Evolutionary conservation across 2,888 invertebrate genomes (phyloP), one percentile per base, ranked within the genome.

Genomic region (Stenodera caucasica): DNA sequence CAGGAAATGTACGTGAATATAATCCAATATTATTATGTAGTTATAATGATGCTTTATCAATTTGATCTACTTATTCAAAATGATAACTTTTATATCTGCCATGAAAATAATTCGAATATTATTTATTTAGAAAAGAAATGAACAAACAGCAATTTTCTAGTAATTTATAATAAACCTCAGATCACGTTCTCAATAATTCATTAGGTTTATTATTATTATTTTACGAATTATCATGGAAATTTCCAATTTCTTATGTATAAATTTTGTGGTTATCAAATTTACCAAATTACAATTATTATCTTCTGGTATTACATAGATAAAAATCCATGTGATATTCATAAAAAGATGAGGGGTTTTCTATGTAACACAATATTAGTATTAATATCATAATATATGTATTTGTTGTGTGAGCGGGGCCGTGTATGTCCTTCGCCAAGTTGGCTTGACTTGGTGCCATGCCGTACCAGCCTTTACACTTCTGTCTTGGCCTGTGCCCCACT

Each of bases 371-470:
- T 18, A 40, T 45, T 45, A 21, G 45, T 45, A 45, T 35, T 35
- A 35, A 14, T 14, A 35, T 35, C 35, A 35, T 45, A 21, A 37
- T 26, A 26, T 26, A 26, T 26, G 3, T 26, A 21, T 4, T 3
- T 51, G 29, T 29, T 37, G 9, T 51, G 29, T 51, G 29, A 50
- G 12, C 50, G 51, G 51, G 23, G n/a, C 26, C 11, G 6, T 12
- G 29, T 26, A 63, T 70, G 73, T 72, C 72, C 72, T 73, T 72
- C 73, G 66, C 69, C 55, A 64, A 63, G 58, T 65, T 66, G 70
- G 64, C 72, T 66, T 65, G 65, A 67, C 65, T 65, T 67, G 72
- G 75, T 75, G 70, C 74, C 74, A 75, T 69, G 74, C 73, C 67
- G 75, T 75, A 73, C 75, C 75, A 75, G 73, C 69, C 68, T 30